Base-by-base conservation (phyloP, 2,797 vertebrate genomes). In the Oceanodroma leucorhoa region DNA sequence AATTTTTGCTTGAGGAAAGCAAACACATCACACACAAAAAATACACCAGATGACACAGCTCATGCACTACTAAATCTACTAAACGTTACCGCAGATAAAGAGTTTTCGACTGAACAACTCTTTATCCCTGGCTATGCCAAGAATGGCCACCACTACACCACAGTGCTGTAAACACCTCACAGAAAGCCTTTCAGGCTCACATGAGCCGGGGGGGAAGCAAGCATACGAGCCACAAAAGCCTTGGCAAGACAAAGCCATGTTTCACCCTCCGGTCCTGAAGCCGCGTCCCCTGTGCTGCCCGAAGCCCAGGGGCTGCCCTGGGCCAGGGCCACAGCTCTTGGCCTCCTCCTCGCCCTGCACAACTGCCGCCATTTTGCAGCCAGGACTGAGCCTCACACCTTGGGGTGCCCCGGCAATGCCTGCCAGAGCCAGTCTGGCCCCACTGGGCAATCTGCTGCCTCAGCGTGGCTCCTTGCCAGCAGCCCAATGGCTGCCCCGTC, bases 251-350 rank as follows among this genome's bases (percentile, higher is more conserved):
- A 76, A 82, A 54, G 36, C 19, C 16, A 1, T 0, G 3, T 29
- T 71, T 55, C 41, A 29, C 32, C 7, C 19, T 23, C 14, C 0
- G 0, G 32, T 16, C 41, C 41, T 3, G 6, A 62, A 46, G 11
- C 30, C 5, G 1, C 4, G 0, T 24, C 9, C 14, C 19, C 18
- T 14, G 17, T 1, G 5, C 46, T 38, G n/a, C 53, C 61, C 7
- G n/a, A 23, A 6, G 14, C 5, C 27, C 14, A 2, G 21, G 38
- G 22, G n/a, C 45, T 23, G 18, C 45, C 71, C 13, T 7, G 14
- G n/a, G 46, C 55, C 48, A 34, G 61, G 46, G 29, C 29, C 24
- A 3, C 62, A 69, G 70, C 27, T 48, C 54, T 30, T 2, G 3
- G 40, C 40, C 34, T 34, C 40, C 9, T 54, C 61, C 48, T 75